Evolutionary conservation across 2,888 invertebrate species (phyloP), one percentile per base, ranked within the genome.

Genomic region (Drosophila villosipedis): DNA sequence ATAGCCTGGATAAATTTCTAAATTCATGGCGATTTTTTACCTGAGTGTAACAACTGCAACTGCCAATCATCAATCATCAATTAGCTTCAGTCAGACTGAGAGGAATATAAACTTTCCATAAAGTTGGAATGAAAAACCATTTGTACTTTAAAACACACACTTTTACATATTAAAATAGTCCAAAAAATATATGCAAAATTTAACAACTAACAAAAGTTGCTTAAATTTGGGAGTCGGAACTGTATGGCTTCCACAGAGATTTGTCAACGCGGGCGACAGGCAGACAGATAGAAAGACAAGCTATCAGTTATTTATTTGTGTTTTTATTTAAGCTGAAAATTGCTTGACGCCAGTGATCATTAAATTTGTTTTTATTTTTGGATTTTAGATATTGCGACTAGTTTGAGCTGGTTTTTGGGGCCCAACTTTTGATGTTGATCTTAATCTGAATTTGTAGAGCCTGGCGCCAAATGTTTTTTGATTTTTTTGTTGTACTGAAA

Each of bases 341-440:
- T 74, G 68, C 77, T 89, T 85, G 82, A 90, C 84, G 88, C 90
- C 85, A 89, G 68, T 53, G 68, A 85, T 84, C 76, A 82, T 89
- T 75, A 78, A 72, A 79, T 22, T 19, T 60, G 62, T n/a, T 43
- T 35, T 39, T 64, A 57, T 35, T 55, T 22, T 43, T 43, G 5
- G 43, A 22, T 12, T 43, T 22, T 50, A n/a, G 35, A 59, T 47
- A 7, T 25, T 53, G 55, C 58, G 69, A 68, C 79, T 72, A 70
- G 75, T 71, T 70, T 47, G 9, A 52, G 55, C 72, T 43, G 64
- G 68, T 76, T 80, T 66, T 68, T 31, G 31, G 49, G 43, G 47
- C 65, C 63, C 54, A 60, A n/a, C 57, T 75, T 73, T 70, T 70
- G 71, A 75, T 80, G 87, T 80, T 89, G 90, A 90, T 89, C 82